These are phyloP conservation scores for Limonius californicus DNA, from an alignment of 1,140 invertebrate genomes.

Conservation along the genomic window DNA sequence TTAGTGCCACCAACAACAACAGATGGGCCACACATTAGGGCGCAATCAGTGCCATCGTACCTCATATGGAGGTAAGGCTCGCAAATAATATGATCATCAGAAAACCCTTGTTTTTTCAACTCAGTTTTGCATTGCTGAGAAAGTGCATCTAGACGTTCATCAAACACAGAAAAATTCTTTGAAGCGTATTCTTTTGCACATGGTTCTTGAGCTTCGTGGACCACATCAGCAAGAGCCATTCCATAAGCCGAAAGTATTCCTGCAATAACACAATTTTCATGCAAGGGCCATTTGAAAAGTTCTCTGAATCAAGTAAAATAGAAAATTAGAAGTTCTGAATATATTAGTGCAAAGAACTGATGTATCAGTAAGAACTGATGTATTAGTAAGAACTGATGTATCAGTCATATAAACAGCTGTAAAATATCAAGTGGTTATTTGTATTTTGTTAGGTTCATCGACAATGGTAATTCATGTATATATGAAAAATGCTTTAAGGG, in stretches of 20 bases:
- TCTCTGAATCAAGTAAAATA: no score
- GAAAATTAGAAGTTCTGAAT: no score
- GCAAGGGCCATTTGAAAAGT: no score
- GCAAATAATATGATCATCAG: slow-evolving; percentile 56
- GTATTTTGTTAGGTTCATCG: no score
- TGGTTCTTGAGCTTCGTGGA: slow-evolving; percentile 90
- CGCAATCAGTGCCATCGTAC: slow-evolving; percentile 93
- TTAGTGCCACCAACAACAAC: slow-evolving; percentile 29
- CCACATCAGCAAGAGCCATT: slow-evolving; percentile 96
- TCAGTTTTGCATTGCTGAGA: slow-evolving; percentile 59
- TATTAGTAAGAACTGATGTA: no score
- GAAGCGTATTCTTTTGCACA: slow-evolving; percentile 66
- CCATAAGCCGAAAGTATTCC: slow-evolving; percentile 96
- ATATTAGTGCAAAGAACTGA: no score
- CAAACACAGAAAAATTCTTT: slow-evolving; percentile 64
- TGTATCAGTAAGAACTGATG: no score
- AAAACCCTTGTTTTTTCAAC: slow-evolving; percentile 73
- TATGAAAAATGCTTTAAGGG: no score
- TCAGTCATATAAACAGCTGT: no score
- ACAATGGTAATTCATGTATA: no score
- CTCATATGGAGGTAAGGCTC: slow-evolving; percentile 88
- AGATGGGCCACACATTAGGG: slow-evolving; percentile 72
- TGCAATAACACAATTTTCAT: slow-evolving; percentile 21
- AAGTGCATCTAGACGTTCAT: slow-evolving; percentile 63
- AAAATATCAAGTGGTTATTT: no score